phyloP scores from a whole-genome alignment of 1,140 invertebrate species.

The Parasteatoda tepidariorum region DNA sequence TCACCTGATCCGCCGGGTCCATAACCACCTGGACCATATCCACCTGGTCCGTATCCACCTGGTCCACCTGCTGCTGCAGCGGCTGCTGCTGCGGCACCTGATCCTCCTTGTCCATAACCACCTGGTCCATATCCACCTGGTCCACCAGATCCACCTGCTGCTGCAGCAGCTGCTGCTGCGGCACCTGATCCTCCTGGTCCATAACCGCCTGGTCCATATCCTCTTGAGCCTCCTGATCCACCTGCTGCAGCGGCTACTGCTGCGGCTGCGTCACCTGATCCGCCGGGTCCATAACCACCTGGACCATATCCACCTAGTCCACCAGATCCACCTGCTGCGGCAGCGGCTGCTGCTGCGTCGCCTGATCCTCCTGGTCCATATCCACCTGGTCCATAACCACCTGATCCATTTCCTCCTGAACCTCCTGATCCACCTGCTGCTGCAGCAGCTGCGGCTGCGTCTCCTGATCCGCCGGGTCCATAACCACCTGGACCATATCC shows the following conservation, averaged over 20 bases:
- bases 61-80: not conserved
- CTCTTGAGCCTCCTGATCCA: too few relatives aligned
- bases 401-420: not conserved
- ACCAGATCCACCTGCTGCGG: not conserved
- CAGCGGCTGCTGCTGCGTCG: not conserved
- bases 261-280: too few relatives aligned
- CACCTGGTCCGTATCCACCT: not conserved
- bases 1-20: too few relatives aligned
- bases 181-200: not conserved
- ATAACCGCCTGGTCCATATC: not conserved
- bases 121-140: too few relatives aligned
- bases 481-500: not conserved
- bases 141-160: too few relatives aligned
- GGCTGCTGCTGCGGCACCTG: not conserved
- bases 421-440: not conserved
- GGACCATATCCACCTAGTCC: too few relatives aligned
- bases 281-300: too few relatives aligned
- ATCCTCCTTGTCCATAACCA: too few relatives aligned
- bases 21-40: too few relatives aligned
- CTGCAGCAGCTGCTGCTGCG: not conserved
- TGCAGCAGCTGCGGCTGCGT: not conserved
- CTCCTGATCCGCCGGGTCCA: too few relatives aligned
- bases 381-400: not conserved
- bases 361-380: too few relatives aligned
- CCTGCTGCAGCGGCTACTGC: too few relatives aligned